phyloP scores from a whole-genome alignment of 2,888 invertebrate genomes.

The Sesia apiformis region DNA sequence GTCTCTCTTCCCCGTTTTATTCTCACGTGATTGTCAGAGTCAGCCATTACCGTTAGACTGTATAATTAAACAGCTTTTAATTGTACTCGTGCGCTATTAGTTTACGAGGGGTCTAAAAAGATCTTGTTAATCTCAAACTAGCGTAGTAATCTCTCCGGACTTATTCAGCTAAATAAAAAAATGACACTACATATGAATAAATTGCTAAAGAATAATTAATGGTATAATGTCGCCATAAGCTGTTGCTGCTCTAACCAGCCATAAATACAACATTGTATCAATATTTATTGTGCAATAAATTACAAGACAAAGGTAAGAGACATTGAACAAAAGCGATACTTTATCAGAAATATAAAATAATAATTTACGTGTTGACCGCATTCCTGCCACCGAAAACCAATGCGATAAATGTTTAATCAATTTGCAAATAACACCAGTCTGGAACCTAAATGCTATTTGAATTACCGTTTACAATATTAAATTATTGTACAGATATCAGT shows the following conservation, averaged over 20 bases:
- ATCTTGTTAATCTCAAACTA: no score
- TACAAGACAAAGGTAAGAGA: background rate
- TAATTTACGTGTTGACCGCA: conserved; percentile 22
- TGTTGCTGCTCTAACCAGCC: background rate
- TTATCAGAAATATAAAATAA: conserved; percentile 10
- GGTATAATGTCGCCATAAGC: no score
- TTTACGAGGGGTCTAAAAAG: no score
- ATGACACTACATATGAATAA: no score
- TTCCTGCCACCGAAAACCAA: conserved; percentile 30
- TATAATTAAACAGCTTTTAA: no score
- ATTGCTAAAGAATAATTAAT: no score
- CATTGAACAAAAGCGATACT: conserved; percentile 1
- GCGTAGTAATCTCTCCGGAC: no score
- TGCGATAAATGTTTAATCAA: conserved; percentile 40
- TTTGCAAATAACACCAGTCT: conserved; percentile 27
- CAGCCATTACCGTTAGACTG: no score
- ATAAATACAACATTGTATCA: background rate
- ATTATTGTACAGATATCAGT: background rate
- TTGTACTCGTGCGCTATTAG: no score
- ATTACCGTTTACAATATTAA: conserved; percentile 12
- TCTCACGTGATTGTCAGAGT: no score
- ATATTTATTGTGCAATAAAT: background rate
- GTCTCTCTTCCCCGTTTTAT: no score
- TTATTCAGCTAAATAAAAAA: no score
- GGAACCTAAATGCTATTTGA: conserved; percentile 6